Evolutionary conservation across 2,888 invertebrate species (phyloP), one percentile per base, ranked within the genome.

Genomic region (Pseudococcus longispinus): DNA sequence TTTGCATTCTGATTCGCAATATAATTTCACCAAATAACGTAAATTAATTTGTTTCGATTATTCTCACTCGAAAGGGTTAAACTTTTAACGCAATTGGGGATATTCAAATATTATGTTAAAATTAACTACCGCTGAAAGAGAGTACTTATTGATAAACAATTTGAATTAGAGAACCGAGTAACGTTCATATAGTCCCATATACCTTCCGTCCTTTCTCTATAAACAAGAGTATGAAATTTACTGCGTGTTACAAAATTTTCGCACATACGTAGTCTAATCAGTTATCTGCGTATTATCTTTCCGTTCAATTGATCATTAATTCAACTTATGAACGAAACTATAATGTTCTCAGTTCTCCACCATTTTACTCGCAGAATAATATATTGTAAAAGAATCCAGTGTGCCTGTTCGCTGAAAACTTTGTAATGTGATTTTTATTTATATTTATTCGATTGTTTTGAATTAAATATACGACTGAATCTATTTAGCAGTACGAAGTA

Each of bases 11-110:
- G 70, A 70, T 70, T 70, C 70, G 29, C 29, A 70, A 70, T 70
- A 70, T 70, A 70, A 70, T 70, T 70, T 70, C 70, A 29, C 70
- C 70, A 29, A 70, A 70, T 70, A 70, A 70, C 70, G 70, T 70
- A 29, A 70, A 70, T 70, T 70, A 70, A 70, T 70, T 70, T 70
- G 70, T 70, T 70, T 29, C 70, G 29, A 70, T 70, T 70, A 70
- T 70, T 70, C 70, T 70, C 70, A 70, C 29, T 70, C 70, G 29
- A 29, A 70, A 70, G 70, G 70, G 70, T 70, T 70, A 70, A 70
- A 70, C 70, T 70, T 70, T 70, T 70, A 70, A 70, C 29, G 70
- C 70, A 70, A 70, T 70, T 70, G 70, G 29, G 70, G 70, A 70
- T 70, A 70, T 29, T 70, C 70, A 70, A 70, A 70, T 70, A 60